Base-by-base conservation (phyloP, 1,140 invertebrate species). In the Drosophila truncata region DNA sequence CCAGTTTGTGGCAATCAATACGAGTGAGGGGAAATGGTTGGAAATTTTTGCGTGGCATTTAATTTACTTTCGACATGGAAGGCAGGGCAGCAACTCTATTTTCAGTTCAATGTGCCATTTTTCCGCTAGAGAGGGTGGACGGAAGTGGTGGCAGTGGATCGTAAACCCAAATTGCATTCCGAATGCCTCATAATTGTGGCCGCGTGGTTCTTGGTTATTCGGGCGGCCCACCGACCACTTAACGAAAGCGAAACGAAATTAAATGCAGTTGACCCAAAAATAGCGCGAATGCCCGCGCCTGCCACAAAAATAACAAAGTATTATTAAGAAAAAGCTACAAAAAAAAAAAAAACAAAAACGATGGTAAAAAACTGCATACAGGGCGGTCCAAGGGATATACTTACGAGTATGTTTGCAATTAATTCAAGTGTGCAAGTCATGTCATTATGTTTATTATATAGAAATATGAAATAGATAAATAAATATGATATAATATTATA, bases 181-280 rank as follows among this genome's bases (percentile, higher is more conserved):
- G 66, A 69, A 80, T 80, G 80, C 84, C 80, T 50, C 58, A 47
- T 64, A 88, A 82, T 87, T 69, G 64, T 41, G 59, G 63, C 46
- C 29, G 27, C 63, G 37, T 61, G 66, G 47, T 57, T 83, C 61
- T 62, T 80, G 65, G 78, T 61, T 64, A 67, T 59, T 46, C 49
- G 33, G 33, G 49, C 46, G 33, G 49, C 46, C 55, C 57, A 55
- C 73, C 74, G 42, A 60, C 50, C 64, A 70, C 87, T 87, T 70
- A 83, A 88, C 80, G 58, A 83, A 77, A 88, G 80, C 60, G 80
- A 88, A 88, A 66, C 67, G 72, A 83, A 87, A 88, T 88, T 80
- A 83, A 88, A 88, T 81, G 80, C 85, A 88, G 77, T 80, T 87
- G 84, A 90, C 84, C 84, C 65, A 90, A 84, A 87, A 88, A 80